Evolutionary conservation across 1,140 invertebrate genomes (phyloP).

Genomic region (Solen grandis): DNA sequence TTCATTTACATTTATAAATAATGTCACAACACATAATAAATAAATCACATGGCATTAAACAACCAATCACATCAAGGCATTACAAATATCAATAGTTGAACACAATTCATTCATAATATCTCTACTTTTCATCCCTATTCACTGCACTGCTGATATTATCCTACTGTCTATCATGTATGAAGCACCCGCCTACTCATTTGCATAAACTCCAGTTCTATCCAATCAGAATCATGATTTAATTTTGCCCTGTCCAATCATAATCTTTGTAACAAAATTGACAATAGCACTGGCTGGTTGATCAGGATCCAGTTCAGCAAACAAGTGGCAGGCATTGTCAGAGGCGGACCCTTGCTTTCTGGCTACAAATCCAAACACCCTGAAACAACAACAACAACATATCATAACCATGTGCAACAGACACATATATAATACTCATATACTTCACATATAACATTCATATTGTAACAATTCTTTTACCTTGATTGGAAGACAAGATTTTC

Average conservation of each 20-base stretch:
- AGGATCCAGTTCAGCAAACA: constrained; percentile 96
- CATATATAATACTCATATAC: too few relatives aligned
- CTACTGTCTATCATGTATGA: constrained; percentile 9
- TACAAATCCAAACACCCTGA: constrained; percentile 92
- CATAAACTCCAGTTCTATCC: constrained; percentile 26
- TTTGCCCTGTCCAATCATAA: constrained; percentile 82
- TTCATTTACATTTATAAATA: constrained; percentile 16
- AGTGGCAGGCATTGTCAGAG: constrained; percentile 96
- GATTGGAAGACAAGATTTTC: too few relatives aligned
- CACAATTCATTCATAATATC: constrained; percentile 14
- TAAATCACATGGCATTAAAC: constrained; percentile 37
- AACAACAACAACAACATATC: neutral
- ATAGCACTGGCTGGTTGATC: constrained; percentile 97
- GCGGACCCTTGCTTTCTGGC: constrained; percentile 90
- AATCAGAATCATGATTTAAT: constrained; percentile 69
- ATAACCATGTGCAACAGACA: too few relatives aligned
- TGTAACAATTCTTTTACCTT: too few relatives aligned
- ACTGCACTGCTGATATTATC: neutral
- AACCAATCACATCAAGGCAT: constrained; percentile 34
- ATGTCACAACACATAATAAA: constrained; percentile 51
- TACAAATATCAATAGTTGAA: constrained; percentile 46
- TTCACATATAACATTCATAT: too few relatives aligned
- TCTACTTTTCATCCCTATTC: too few relatives aligned
- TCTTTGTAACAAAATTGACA: constrained; percentile 97
- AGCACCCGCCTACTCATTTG: constrained; percentile 36